phyloP scores from a whole-genome alignment of 2,113 vertebrate species.

The Phylloscopus whistleri region DNA sequence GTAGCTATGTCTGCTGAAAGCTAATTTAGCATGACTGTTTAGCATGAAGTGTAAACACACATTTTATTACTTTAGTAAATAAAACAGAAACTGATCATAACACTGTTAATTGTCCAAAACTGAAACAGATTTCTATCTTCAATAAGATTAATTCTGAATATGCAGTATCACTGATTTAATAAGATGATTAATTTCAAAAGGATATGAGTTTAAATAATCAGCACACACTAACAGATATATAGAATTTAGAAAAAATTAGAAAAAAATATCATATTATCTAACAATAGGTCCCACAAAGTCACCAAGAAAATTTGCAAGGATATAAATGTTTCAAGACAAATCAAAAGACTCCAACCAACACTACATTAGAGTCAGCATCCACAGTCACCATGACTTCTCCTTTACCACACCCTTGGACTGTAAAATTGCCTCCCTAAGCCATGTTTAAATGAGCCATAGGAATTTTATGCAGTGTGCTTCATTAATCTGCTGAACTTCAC shows the following conservation, averaged over 20 bases:
- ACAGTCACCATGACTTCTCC: not conserved
- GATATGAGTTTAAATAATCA: not conserved
- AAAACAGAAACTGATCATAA: not conserved
- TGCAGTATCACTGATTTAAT: not conserved
- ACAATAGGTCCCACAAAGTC: not conserved
- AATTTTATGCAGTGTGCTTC: not conserved
- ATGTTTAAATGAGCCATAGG: not conserved
- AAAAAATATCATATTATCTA: not conserved
- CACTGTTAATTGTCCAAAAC: not conserved
- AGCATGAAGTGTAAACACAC: not conserved
- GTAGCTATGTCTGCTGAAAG: not conserved
- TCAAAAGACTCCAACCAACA: not conserved
- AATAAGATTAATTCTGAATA: not conserved
- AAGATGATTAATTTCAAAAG: not conserved
- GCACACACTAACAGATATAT: not conserved
- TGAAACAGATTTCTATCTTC: not conserved
- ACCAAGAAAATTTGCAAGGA: not conserved
- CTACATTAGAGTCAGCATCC: not conserved
- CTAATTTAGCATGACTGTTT: not conserved
- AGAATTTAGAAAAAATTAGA: not conserved
- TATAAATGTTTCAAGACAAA: not conserved
- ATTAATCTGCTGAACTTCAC: not conserved
- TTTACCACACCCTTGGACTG: rapidly evolving
- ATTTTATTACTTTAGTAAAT: not conserved
- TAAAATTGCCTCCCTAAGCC: not conserved